Evolutionary conservation across 2,797 vertebrate species (phyloP).

Genomic region (Melanotaenia nigrans): DNA sequence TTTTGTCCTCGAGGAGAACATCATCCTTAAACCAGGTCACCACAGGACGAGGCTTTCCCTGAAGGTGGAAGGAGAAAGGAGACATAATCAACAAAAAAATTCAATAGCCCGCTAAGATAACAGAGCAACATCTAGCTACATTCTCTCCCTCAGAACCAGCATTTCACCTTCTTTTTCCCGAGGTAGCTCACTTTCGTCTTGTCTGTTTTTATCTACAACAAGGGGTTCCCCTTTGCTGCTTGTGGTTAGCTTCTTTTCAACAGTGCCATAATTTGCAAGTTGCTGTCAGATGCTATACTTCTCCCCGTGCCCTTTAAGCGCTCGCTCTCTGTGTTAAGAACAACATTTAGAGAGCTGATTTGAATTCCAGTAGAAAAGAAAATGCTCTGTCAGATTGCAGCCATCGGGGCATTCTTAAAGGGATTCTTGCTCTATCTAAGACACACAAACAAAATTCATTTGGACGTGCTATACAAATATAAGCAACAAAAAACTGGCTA

Average conservation of each 20-base stretch:
- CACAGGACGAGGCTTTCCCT: slow-evolving; percentile 90
- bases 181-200: slow-evolving; percentile 38
- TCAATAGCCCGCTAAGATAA: background rate
- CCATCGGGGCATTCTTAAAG: background rate
- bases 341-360: slow-evolving; percentile 35
- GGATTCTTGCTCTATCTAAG: background rate
- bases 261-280: slow-evolving; percentile 38
- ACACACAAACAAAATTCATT: slow-evolving; percentile 9
- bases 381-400: background rate
- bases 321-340: slow-evolving; percentile 18
- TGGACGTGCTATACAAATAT: background rate
- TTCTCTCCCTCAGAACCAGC: slow-evolving; percentile 42
- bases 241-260: slow-evolving; percentile 27
- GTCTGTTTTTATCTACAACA: slow-evolving; percentile 44
- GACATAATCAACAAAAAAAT: background rate
- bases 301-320: slow-evolving; percentile 33
- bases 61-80: slow-evolving; percentile 13
- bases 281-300: slow-evolving; percentile 48
- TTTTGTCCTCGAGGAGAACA: slow-evolving; percentile 77
- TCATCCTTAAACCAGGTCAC: slow-evolving; percentile 88
- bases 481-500: background rate
- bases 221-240: slow-evolving; percentile 36
- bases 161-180: slow-evolving; percentile 52
- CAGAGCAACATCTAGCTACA: background rate
- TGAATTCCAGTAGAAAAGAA: slow-evolving; percentile 37